Percentiles rank a stretch among this genome's conserved stretches.
Evolutionary conservation across 2,888 invertebrate species (phyloP).

Genomic region (Pristionchus mayeri): DNA sequence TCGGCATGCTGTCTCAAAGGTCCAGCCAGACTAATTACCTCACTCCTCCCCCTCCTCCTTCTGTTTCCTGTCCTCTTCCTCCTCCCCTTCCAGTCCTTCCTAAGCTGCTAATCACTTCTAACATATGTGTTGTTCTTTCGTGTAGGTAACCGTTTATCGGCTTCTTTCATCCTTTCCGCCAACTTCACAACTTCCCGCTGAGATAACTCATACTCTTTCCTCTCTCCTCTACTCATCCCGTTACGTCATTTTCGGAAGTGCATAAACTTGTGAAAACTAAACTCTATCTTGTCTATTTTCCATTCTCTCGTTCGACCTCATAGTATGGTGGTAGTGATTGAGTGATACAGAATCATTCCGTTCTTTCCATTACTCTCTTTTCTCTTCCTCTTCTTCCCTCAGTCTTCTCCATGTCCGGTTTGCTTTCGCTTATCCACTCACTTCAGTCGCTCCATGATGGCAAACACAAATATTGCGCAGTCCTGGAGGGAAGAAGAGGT

Average conservation of each 20-base stretch:
- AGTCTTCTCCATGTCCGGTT: conserved; percentile 33
- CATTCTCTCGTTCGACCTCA: no score
- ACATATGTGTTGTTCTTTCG: conserved; percentile 35
- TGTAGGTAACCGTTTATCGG: conserved; percentile 27
- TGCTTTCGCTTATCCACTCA: conserved; percentile 35
- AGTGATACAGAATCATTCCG: not conserved
- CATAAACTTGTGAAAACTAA: not conserved
- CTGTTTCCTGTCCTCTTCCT: not conserved
- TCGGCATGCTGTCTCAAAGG: conserved; percentile 11
- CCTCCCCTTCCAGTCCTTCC: not conserved
- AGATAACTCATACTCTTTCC: not conserved
- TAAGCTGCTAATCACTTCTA: conserved; percentile 48
- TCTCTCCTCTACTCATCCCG: not conserved
- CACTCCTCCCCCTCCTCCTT: conserved; percentile 26
- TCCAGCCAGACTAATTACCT: conserved; percentile 33
- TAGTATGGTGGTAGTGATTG: no score
- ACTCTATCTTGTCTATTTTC: not conserved
- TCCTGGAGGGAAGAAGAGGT: not conserved
- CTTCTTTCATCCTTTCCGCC: conserved; percentile 2
- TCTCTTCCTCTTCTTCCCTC: not conserved
- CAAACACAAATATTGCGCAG: conserved; percentile 34
- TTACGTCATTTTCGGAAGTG: not conserved
- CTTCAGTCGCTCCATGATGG: conserved; percentile 21
- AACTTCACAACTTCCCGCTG: conserved; percentile 27
- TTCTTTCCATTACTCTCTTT: not conserved